Conservation (phyloP, 1,140 invertebrate species). For the Anadara kagoshimensis region DNA sequence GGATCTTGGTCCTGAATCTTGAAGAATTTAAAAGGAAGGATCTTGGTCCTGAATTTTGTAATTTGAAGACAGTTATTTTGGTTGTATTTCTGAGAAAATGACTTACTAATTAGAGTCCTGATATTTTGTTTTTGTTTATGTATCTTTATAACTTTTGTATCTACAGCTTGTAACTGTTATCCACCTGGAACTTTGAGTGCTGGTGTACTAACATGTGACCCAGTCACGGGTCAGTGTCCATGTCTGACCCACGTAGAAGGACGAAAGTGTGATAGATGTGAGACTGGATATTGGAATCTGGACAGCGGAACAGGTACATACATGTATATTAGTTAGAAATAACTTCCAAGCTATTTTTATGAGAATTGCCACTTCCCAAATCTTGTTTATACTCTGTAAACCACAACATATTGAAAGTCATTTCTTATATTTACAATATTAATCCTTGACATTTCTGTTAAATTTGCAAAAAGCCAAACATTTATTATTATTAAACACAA, state of each 20-base stretch:
- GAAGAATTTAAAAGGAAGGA: neutral
- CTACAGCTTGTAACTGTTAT: conserved; percentile 85
- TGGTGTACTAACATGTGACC: conserved; percentile 63
- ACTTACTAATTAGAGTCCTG: no score
- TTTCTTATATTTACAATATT: no score
- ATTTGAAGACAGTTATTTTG: neutral
- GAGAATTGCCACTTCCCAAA: conserved; percentile 1
- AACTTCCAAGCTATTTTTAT: neutral
- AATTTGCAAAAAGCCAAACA: no score
- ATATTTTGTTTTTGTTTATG: neutral
- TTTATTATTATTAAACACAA: neutral
- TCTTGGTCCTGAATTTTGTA: neutral
- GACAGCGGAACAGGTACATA: conserved; percentile 65
- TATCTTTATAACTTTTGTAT: conserved; percentile 13
- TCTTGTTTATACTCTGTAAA: no score
- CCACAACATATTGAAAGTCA: no score
- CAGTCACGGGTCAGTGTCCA: conserved; percentile 82
- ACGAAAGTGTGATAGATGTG: conserved; percentile 90
- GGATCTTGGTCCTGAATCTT: neutral
- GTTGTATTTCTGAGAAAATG: no score
- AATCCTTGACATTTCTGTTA: no score
- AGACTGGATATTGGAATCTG: conserved; percentile 76
- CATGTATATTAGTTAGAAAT: neutral
- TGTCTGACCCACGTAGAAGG: conserved; percentile 93
- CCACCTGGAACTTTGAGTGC: conserved; percentile 81